Conservation (phyloP, 2,888 invertebrate species). For the Ashinkailepas kermadecensis region DNA sequence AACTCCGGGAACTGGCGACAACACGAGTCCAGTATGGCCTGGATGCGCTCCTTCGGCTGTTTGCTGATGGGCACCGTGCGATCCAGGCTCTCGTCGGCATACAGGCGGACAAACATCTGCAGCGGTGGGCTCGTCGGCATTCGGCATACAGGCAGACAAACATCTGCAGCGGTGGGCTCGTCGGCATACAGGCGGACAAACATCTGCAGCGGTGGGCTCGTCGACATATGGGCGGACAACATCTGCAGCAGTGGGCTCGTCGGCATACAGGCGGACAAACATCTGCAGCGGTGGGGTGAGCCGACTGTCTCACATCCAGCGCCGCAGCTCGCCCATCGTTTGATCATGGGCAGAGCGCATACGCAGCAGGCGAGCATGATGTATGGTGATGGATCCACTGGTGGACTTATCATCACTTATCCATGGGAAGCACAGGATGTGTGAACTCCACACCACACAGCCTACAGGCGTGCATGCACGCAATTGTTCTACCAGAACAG, state of each 20-base stretch:
- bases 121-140: slow-evolving; percentile 33
- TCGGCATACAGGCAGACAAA: too few relatives aligned
- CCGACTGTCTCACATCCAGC: too few relatives aligned
- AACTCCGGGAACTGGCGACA: slow-evolving; percentile 95
- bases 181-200: slow-evolving; percentile 94
- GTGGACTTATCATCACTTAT: too few relatives aligned
- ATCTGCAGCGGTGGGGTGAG: slow-evolving; percentile 33
- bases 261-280: slow-evolving; percentile 90
- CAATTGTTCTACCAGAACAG: too few relatives aligned
- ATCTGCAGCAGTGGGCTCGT: too few relatives aligned
- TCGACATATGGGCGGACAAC: too few relatives aligned
- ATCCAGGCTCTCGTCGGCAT: slow-evolving; percentile 94
- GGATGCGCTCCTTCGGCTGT: slow-evolving; percentile 95
- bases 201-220: slow-evolving; percentile 34
- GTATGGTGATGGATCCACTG: too few relatives aligned
- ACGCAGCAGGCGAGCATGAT: not conserved
- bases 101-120: slow-evolving; percentile 70
- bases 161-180: not conserved
- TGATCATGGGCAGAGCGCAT: not conserved
- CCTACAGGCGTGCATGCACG: too few relatives aligned
- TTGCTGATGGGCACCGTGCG: slow-evolving; percentile 94
- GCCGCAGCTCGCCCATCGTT: too few relatives aligned
- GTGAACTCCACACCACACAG: too few relatives aligned
- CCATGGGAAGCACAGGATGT: too few relatives aligned
- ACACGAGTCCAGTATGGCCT: slow-evolving; percentile 94